These are phyloP conservation scores for Rhea pennata DNA, from an alignment of 2,113 vertebrate genomes.

Conservation along the genomic window DNA sequence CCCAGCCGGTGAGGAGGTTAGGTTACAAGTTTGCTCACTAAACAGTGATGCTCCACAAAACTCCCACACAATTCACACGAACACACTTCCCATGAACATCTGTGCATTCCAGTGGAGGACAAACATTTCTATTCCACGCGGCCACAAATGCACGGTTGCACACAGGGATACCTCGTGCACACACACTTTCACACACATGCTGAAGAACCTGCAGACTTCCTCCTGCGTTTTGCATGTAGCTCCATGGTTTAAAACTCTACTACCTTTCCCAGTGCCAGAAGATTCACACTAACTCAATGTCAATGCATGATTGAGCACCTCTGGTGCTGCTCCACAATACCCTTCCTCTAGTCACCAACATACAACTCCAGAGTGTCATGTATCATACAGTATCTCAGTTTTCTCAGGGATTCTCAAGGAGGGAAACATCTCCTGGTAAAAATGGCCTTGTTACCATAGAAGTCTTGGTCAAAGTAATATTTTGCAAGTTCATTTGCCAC, in stretches of 20 bases:
- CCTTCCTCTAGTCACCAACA: background rate
- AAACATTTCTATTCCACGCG: background rate
- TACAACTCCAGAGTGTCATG: rapidly evolving
- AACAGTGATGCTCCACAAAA: constrained; percentile 26
- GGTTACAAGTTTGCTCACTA: constrained; percentile 40
- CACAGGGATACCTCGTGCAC: background rate
- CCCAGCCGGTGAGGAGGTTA: background rate
- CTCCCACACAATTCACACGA: constrained; percentile 52
- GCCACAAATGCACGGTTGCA: background rate
- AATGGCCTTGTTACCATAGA: background rate
- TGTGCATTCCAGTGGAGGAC: background rate
- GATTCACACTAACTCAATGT: background rate
- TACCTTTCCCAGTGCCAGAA: background rate
- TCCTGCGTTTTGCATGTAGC: rapidly evolving
- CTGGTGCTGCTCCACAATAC: background rate
- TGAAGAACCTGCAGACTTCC: background rate
- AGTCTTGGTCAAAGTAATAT: background rate
- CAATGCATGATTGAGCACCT: background rate
- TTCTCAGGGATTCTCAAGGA: background rate
- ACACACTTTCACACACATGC: background rate
- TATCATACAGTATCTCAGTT: background rate
- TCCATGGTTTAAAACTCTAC: rapidly evolving
- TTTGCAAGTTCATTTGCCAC: background rate
- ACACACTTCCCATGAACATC: background rate
- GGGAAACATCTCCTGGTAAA: background rate